phyloP scores from a whole-genome alignment of 2,888 invertebrate species.

The Caenorhabditis plicata region DNA sequence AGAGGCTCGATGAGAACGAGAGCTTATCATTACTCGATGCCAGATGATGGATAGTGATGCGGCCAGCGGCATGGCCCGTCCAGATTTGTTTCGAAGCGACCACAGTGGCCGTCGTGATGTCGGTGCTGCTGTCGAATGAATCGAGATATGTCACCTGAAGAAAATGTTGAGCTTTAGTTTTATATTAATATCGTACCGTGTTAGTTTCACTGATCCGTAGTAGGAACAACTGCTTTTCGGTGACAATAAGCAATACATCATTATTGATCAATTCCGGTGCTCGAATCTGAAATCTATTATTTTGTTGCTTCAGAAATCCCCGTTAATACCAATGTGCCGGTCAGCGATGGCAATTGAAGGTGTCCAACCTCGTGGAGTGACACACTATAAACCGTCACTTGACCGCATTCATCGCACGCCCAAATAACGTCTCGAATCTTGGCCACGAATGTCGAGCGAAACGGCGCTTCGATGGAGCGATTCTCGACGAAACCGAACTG shows the following conservation, averaged over 20 bases:
- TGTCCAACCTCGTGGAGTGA: conserved; percentile 34
- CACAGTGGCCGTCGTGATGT: conserved; percentile 17
- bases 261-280: conserved; percentile 35
- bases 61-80: conserved; percentile 83
- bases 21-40: conserved; percentile 73
- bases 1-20: conserved; percentile 70
- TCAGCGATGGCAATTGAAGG: conserved; percentile 34
- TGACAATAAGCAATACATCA: conserved; percentile 30
- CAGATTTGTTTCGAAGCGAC: conserved; percentile 71
- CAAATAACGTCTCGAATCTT: conserved; percentile 37
- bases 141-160: conserved; percentile 22
- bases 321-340: conserved; percentile 32
- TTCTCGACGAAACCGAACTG: conserved; percentile 65
- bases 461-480: conserved; percentile 37
- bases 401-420: conserved; percentile 36
- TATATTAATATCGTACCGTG: conserved; percentile 12
- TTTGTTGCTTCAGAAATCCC: too few relatives aligned
- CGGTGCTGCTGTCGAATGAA: conserved; percentile 23
- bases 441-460: conserved; percentile 25
- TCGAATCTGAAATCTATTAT: conserved; percentile 32
- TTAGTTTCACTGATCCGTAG: conserved; percentile 27
- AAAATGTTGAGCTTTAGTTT: background rate
- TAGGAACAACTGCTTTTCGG: conserved; percentile 28
- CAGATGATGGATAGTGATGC: conserved; percentile 78
- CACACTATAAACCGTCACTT: conserved; percentile 29